These are phyloP conservation scores for Furcifer pardalis DNA, from an alignment of 2,797 vertebrate species.

Conservation along the genomic window DNA sequence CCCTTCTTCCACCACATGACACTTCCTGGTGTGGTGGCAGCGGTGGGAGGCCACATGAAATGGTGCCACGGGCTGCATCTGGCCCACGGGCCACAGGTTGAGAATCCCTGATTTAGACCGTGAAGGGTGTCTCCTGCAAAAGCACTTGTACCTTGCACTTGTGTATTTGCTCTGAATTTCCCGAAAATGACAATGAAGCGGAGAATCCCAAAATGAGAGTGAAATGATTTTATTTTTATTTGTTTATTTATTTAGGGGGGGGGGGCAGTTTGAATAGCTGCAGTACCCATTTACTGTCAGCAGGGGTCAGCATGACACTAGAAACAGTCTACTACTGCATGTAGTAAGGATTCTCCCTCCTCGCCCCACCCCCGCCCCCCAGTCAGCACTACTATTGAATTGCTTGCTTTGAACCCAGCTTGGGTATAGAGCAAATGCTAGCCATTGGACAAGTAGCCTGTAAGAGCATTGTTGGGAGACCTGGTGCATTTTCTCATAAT, in stretches of 20 bases:
- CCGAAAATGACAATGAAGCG: background rate
- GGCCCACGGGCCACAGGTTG: no score
- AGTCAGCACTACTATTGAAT: background rate
- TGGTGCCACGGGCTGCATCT: no score
- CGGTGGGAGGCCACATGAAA: no score
- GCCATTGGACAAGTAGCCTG: background rate
- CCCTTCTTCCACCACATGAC: no score
- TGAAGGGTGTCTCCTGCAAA: background rate
- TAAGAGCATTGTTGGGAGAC: no score
- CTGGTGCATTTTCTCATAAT: background rate
- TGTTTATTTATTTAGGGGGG: no score
- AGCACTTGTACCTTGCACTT: background rate
- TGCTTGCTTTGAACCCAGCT: background rate
- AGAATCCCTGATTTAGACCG: background rate
- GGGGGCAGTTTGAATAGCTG: background rate
- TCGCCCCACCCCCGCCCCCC: no score
- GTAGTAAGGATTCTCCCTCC: no score
- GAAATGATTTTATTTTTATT: no score
- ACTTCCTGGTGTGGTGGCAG: no score
- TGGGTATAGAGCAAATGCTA: background rate
- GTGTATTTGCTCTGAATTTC: background rate
- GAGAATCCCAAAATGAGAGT: no score
- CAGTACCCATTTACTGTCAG: background rate
- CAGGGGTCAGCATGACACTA: slow-evolving; percentile 23
- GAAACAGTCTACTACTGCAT: background rate